Conservation (phyloP, 2,888 invertebrate species). For the Cerceris rybyensis region DNA sequence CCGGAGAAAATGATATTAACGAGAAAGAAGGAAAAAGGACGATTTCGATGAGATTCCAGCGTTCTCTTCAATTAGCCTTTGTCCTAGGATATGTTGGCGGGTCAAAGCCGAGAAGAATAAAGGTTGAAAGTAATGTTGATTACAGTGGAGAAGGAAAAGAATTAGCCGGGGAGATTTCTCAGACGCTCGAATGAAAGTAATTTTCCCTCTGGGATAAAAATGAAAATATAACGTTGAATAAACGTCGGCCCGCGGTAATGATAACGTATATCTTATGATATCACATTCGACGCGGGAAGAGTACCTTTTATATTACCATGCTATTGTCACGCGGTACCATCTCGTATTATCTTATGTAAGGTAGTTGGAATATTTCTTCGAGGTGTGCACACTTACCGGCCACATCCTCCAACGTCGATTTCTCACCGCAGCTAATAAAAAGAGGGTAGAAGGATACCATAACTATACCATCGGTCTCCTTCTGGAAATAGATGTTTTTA, state of each 20-base stretch:
- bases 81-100: constrained; percentile 40
- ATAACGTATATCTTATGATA: neutral
- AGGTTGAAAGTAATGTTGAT: constrained; percentile 32
- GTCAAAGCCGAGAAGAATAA: constrained; percentile 19
- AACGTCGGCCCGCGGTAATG: neutral
- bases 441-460: constrained; percentile 87
- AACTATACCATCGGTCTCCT: constrained; percentile 85
- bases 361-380: neutral
- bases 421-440: constrained; percentile 85
- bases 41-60: constrained; percentile 41
- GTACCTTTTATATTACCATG: no score
- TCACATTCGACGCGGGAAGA: neutral
- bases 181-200: constrained; percentile 1
- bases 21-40: constrained; percentile 21
- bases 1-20: constrained; percentile 29
- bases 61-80: constrained; percentile 51
- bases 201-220: neutral
- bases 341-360: neutral
- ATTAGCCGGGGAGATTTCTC: constrained; percentile 33
- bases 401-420: constrained; percentile 84
- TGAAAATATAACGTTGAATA: constrained; percentile 1
- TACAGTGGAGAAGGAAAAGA: constrained; percentile 15
- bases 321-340: no score
- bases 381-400: constrained; percentile 83
- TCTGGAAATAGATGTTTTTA: constrained; percentile 80